Evolutionary conservation across 2,113 vertebrate species (phyloP).

Genomic region (Arizona elegans): DNA sequence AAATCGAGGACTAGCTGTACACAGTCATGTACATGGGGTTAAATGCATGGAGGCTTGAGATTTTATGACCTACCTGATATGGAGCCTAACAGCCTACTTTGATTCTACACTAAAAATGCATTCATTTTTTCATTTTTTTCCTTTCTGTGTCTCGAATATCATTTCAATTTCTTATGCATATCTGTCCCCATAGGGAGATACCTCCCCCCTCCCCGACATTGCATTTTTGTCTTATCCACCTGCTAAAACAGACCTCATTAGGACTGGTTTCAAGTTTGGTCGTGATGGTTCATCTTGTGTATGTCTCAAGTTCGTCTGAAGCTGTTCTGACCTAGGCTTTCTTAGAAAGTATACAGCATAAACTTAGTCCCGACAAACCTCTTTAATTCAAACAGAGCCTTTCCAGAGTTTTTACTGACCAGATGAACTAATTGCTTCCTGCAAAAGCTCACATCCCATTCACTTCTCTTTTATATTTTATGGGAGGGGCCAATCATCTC

Average conservation of each 20-base stretch:
- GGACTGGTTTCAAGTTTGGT: constrained; percentile 14
- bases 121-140: background rate
- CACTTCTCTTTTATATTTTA: too few species aligned
- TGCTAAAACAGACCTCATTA: constrained; percentile 10
- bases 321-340: too few species aligned
- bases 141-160: background rate
- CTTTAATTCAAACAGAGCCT: too few species aligned
- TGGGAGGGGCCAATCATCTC: too few species aligned
- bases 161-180: background rate
- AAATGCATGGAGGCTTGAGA: background rate
- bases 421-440: too few species aligned
- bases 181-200: background rate
- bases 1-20: too few species aligned
- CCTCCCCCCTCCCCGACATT: background rate
- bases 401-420: too few species aligned
- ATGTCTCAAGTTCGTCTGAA: constrained; percentile 24
- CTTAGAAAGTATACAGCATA: too few species aligned
- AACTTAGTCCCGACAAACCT: too few species aligned
- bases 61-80: background rate
- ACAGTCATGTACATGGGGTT: background rate
- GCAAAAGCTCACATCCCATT: too few species aligned
- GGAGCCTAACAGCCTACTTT: background rate
- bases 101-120: background rate
- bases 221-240: background rate
- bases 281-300: constrained; percentile 14